phyloP scores from a whole-genome alignment of 2,888 invertebrate species.

The Caenorhabditis wallacei region DNA sequence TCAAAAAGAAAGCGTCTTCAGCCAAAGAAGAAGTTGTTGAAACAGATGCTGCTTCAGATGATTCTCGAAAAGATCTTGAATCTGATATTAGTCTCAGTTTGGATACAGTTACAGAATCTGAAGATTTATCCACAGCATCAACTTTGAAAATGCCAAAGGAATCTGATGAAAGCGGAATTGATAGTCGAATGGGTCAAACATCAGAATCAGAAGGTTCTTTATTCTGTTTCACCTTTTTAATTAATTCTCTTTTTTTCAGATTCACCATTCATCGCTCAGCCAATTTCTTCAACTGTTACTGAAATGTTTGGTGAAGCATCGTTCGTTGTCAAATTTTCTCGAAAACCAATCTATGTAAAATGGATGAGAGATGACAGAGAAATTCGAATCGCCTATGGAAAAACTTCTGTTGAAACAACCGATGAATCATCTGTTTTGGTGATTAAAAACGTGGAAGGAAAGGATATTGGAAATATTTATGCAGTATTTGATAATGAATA shows the following conservation, averaged over 20 bases:
- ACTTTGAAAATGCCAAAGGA: constrained; percentile 58
- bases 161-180: constrained; percentile 62
- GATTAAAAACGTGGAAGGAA: constrained; percentile 77
- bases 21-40: not conserved
- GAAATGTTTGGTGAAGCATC: constrained; percentile 35
- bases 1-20: constrained; percentile 30
- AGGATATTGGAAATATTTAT: constrained; percentile 76
- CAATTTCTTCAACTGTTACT: constrained; percentile 11
- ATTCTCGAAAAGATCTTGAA: constrained; percentile 43
- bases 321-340: constrained; percentile 48
- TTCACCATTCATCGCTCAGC: constrained; percentile 49
- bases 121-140: constrained; percentile 46
- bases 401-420: constrained; percentile 59
- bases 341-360: constrained; percentile 61
- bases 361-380: constrained; percentile 61
- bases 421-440: constrained; percentile 52
- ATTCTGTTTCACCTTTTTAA: not conserved
- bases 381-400: constrained; percentile 60
- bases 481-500: constrained; percentile 63
- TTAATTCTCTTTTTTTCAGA: constrained; percentile 26
- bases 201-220: constrained; percentile 52
- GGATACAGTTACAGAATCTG: constrained; percentile 57
- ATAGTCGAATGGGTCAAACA: constrained; percentile 56
- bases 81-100: constrained; percentile 58
- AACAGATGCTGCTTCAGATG: constrained; percentile 13